A percentile compares a stretch with the other conserved stretches of the same genome.
Evolutionary conservation across 2,888 invertebrate species (phyloP).

Genomic region (Colletes collaris): DNA sequence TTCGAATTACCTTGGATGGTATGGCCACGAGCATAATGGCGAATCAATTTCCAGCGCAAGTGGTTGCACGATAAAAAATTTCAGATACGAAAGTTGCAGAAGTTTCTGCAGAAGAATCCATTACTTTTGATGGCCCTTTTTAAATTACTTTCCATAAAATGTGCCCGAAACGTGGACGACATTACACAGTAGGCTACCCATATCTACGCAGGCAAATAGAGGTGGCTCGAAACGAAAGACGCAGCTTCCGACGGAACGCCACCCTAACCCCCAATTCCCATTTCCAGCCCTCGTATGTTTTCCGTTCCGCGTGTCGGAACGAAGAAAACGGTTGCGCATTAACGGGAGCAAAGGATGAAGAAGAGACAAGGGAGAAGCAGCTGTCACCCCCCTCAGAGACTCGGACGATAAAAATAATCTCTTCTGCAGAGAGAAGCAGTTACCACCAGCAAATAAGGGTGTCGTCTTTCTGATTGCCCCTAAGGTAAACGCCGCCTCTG

Average conservation of each 20-base stretch:
- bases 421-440: conserved; percentile 49
- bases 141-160: conserved; percentile 4
- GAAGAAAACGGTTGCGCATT: conserved; percentile 47
- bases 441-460: conserved; percentile 68
- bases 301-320: conserved; percentile 46
- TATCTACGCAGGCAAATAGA: background rate
- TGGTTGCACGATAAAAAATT: too few species aligned
- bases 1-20: too few species aligned
- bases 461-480: conserved; percentile 71
- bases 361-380: conserved; percentile 25
- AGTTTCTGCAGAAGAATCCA: too few species aligned
- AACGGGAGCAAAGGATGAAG: conserved; percentile 36
- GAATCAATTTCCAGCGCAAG: too few species aligned
- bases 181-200: background rate
- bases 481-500: conserved; percentile 36
- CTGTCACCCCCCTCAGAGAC: conserved; percentile 51
- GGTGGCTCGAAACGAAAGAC: conserved; percentile 27
- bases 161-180: background rate
- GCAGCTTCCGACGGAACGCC: conserved; percentile 29
- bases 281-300: conserved; percentile 54
- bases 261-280: conserved; percentile 52
- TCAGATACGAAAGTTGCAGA: too few species aligned
- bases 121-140: too few species aligned
- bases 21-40: too few species aligned
- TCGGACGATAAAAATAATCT: conserved; percentile 71